phyloP scores from a whole-genome alignment of 2,113 vertebrate species.

The Scortum barcoo region DNA sequence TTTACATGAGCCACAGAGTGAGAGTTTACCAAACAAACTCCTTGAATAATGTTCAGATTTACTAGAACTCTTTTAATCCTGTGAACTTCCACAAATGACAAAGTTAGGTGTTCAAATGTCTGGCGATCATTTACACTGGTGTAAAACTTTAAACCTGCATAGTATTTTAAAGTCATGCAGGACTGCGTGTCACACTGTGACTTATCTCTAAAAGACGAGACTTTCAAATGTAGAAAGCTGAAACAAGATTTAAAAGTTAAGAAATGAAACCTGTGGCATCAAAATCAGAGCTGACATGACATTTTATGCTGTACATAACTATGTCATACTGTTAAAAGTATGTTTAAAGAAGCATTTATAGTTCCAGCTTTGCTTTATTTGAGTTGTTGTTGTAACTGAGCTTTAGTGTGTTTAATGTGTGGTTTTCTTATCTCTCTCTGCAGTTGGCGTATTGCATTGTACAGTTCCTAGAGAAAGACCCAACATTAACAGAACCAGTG shows the following conservation, averaged over 20 bases:
- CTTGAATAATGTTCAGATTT: too few relatives aligned
- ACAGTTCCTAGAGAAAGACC: constrained; percentile 99
- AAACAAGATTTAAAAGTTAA: not conserved
- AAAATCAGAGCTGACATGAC: not conserved
- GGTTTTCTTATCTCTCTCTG: constrained; percentile 41
- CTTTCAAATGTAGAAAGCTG: not conserved
- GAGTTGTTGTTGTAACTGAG: not conserved
- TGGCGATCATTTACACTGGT: not conserved
- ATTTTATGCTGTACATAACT: too few relatives aligned
- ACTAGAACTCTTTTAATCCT: not conserved
- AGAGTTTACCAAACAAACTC: not conserved
- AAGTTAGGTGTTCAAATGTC: not conserved
- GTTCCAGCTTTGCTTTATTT: not conserved
- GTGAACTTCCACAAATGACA: not conserved
- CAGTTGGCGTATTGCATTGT: constrained; percentile 99
- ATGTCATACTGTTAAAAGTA: not conserved
- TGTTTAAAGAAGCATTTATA: not conserved
- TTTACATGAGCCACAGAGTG: not conserved
- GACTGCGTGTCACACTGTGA: not conserved
- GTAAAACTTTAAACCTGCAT: not conserved
- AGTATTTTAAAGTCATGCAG: not conserved
- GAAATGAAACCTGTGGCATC: not conserved
- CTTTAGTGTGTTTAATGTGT: not conserved
- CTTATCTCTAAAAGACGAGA: not conserved
- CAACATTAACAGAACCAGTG: constrained; percentile 98